phyloP scores from a whole-genome alignment of 2,888 invertebrate genomes.

The Epiperipatus broadwayi region DNA sequence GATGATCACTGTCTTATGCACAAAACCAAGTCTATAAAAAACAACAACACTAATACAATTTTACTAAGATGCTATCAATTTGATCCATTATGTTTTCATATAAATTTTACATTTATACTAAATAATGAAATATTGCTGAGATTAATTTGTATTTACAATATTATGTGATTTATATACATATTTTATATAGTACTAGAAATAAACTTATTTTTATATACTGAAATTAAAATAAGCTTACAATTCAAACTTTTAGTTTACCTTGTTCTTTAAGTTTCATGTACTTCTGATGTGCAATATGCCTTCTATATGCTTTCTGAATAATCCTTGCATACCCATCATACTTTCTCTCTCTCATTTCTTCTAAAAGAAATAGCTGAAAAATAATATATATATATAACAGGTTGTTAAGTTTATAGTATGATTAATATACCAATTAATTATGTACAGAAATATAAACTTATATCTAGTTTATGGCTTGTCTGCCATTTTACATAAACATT shows the following conservation, averaged over 20 bases:
- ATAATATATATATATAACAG: conserved; percentile 6
- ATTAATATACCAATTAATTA: neutral
- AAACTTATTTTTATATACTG: neutral
- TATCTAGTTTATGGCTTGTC: neutral
- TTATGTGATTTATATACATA: too few relatives aligned
- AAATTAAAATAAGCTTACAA: neutral
- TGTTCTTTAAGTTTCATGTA: conserved; percentile 39
- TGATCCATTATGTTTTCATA: too few relatives aligned
- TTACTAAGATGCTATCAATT: too few relatives aligned
- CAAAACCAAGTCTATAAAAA: too few relatives aligned
- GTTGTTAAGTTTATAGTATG: neutral
- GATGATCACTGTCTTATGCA: too few relatives aligned
- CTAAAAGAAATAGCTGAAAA: conserved; percentile 42
- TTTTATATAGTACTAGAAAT: too few relatives aligned
- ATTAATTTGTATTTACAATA: too few relatives aligned
- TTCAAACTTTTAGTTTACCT: conserved; percentile 23
- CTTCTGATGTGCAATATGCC: conserved; percentile 40
- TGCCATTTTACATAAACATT: neutral
- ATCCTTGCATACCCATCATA: conserved; percentile 43
- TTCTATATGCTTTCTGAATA: conserved; percentile 45
- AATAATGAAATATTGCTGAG: too few relatives aligned
- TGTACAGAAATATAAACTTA: conserved; percentile 1
- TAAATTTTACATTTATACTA: too few relatives aligned
- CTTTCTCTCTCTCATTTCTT: conserved; percentile 44
- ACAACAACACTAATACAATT: too few relatives aligned